These are phyloP conservation scores for Anguilla obscura DNA, from an alignment of 2,797 vertebrate genomes.

Conservation along the genomic window DNA sequence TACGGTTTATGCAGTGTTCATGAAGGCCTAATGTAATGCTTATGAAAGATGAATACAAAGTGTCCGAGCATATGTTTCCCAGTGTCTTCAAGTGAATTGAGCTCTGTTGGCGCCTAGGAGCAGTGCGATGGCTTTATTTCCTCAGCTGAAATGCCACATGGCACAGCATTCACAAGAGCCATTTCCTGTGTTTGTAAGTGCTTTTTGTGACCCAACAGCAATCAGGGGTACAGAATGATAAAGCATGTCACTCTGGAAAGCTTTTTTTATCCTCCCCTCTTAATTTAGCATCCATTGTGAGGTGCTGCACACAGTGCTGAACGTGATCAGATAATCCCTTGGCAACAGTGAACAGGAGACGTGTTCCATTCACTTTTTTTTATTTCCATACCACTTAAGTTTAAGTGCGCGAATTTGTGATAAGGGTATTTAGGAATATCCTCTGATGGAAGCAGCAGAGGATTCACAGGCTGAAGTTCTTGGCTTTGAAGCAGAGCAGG, in stretches of 20 bases:
- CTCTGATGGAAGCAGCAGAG: constrained; percentile 13
- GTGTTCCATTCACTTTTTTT: background rate
- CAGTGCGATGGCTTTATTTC: background rate
- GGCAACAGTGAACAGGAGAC: background rate
- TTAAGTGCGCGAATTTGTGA: constrained; percentile 16
- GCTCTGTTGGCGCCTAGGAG: background rate
- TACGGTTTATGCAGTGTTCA: too few species aligned
- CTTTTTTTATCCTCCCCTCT: background rate
- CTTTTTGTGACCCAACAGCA: background rate
- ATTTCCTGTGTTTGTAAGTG: background rate
- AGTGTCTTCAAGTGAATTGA: too few species aligned
- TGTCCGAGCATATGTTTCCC: too few species aligned
- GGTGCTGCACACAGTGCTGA: background rate
- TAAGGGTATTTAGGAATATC: constrained; percentile 29
- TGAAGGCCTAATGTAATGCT: too few species aligned
- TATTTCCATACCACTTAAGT: constrained; percentile 25
- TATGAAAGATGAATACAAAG: too few species aligned
- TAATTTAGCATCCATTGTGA: background rate
- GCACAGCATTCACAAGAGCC: background rate
- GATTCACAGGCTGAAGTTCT: background rate
- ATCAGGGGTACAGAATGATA: background rate
- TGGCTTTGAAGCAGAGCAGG: background rate
- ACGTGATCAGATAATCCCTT: constrained; percentile 19
- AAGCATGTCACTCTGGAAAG: background rate
- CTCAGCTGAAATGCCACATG: background rate